Evolutionary conservation across 2,113 vertebrate genomes (phyloP), one percentile per base, ranked within the genome.

Genomic region (Scytalopus superciliaris): DNA sequence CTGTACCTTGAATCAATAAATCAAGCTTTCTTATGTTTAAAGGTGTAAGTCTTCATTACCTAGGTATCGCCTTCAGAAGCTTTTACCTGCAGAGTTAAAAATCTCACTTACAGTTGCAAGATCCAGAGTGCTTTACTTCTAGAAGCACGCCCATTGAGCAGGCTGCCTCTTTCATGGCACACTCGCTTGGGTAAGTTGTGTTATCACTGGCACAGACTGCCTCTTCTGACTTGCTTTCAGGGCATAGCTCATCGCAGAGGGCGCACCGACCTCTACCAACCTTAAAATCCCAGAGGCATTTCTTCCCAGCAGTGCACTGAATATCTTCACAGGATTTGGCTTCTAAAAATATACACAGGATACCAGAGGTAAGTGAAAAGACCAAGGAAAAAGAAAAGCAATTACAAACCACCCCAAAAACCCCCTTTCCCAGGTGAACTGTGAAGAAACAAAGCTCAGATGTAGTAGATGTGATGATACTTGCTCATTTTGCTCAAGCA

Each of bases 101-200:
- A 97, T 97, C 98, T 97, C 99, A 99, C 99, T 99, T 99, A 99
- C 99, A 99, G 98, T 99, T 99, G 98, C 99, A 99, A 98, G 99
- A 99, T 98, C 99, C 99, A 7, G 98, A 98, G 96, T 99, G 99
- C 97, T 99, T 99, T 92, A 99, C 99, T 97, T 99, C 99, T 97
- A 99, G 98, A 96, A 99, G 98, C 94, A 98, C 97, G 56, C 99
- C 99, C 96, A 98, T 95, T 74, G 99, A 99, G 96, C 99, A 99
- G 95, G 99, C 99, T 57, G 99, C 99, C 84, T 99, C 99, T 97
- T 99, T 99, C 99, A 99, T 99, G 97, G 98, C 99, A 84, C 99
- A 99, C 94, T 99, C 99, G 63, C 99, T 99, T 91, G 99, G 99
- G 24, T 99, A 99, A 28, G 99, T 99, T 95, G 99, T 98, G 97